phyloP scores from a whole-genome alignment of 2,113 vertebrate species.

The Ceyx cyanopectus region DNA sequence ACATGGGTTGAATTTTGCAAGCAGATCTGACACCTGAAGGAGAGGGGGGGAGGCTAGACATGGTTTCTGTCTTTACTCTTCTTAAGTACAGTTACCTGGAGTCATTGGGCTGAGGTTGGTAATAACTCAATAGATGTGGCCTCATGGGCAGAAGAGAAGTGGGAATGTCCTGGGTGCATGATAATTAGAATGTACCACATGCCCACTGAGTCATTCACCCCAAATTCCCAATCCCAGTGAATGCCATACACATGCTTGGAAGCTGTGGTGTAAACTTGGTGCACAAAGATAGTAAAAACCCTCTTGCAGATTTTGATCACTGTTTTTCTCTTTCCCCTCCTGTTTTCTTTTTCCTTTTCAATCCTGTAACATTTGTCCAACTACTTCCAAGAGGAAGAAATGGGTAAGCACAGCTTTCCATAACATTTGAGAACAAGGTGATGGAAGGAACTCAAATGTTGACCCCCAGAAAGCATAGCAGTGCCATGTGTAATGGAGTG shows the following conservation, averaged over 20 bases:
- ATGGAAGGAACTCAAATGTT: background rate
- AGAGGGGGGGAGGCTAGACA: background rate
- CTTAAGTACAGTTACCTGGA: background rate
- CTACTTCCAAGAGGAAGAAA: slow-evolving; percentile 45
- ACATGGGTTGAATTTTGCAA: background rate
- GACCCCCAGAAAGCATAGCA: background rate
- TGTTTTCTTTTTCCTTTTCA: background rate
- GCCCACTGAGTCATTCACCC: background rate
- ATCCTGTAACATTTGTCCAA: slow-evolving; percentile 31
- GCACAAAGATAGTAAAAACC: background rate
- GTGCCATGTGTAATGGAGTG: background rate
- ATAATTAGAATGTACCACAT: background rate
- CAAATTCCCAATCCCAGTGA: background rate
- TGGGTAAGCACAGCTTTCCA: slow-evolving; percentile 24
- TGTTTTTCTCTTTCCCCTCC: slow-evolving; percentile 12
- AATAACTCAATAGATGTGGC: background rate
- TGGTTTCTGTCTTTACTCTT: background rate
- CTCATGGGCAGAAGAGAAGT: background rate
- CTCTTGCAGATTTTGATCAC: slow-evolving; percentile 15
- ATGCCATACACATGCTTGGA: background rate
- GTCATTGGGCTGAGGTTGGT: background rate
- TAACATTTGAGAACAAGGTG: background rate
- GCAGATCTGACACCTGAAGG: background rate
- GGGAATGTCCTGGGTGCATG: background rate
- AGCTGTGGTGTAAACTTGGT: background rate